A percentile compares a stretch with the other conserved stretches of the same genome.
phyloP scores from a whole-genome alignment of 2,797 vertebrate species.

The Pyrrhura leucotis region DNA sequence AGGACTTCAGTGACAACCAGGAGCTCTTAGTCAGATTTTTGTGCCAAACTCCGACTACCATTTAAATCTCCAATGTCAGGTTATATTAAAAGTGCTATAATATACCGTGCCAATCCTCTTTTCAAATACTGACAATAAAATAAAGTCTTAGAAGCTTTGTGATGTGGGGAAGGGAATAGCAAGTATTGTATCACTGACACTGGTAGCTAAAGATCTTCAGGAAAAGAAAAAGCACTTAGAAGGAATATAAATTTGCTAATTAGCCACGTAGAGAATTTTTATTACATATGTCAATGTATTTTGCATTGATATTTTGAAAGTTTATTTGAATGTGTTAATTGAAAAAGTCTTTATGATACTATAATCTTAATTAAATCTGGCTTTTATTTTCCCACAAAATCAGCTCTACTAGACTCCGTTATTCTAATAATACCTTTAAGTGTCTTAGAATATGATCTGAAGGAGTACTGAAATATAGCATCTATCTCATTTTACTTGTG shows the following conservation, averaged over 20 bases:
- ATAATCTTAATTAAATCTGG: constrained; percentile 60
- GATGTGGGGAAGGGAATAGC: neutral
- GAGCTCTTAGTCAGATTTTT: constrained; percentile 6
- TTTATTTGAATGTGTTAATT: constrained; percentile 48
- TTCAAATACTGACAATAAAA: neutral
- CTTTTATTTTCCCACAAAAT: constrained; percentile 64
- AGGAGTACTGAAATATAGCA: neutral
- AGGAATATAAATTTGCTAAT: neutral
- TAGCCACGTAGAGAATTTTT: neutral
- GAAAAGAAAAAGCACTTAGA: neutral
- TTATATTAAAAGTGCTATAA: neutral
- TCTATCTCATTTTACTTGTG: constrained; percentile 40
- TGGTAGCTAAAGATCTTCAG: neutral
- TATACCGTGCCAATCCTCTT: neutral
- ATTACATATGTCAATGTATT: constrained; percentile 38
- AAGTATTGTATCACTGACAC: neutral
- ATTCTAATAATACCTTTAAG: neutral
- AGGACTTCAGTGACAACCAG: neutral
- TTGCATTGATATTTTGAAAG: constrained; percentile 57
- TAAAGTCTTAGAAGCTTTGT: neutral
- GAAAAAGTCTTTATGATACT: constrained; percentile 45
- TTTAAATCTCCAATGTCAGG: neutral
- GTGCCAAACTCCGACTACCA: neutral
- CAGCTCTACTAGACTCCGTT: constrained; percentile 47
- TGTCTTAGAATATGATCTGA: constrained; percentile 7